phyloP scores from a whole-genome alignment of 2,113 vertebrate species.

The Lepus europaeus region DNA sequence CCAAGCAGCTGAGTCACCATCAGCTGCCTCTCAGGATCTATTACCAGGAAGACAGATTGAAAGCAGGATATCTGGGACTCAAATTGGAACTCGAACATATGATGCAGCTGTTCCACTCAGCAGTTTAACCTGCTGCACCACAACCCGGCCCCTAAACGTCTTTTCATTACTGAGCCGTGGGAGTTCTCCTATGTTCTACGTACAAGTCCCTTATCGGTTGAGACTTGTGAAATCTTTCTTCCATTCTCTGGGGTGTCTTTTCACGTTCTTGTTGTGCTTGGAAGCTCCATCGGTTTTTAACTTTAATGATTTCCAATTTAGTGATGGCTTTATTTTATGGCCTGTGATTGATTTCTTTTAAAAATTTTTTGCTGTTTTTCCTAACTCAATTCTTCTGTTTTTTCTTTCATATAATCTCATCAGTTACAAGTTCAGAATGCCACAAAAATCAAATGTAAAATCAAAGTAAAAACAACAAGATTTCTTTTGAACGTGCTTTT shows the following conservation, averaged over 20 bases:
- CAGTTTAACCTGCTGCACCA: too few relatives aligned
- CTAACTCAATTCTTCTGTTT: neutral
- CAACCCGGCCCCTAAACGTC: too few relatives aligned
- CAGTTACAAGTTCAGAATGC: slow-evolving; percentile 3
- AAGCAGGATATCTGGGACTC: too few relatives aligned
- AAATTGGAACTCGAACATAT: too few relatives aligned
- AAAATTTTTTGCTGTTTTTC: neutral
- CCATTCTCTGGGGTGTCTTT: neutral
- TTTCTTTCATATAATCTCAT: slow-evolving; percentile 15
- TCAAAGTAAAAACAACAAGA: neutral
- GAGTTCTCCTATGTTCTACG: neutral
- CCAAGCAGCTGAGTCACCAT: too few relatives aligned
- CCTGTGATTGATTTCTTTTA: neutral
- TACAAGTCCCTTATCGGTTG: neutral
- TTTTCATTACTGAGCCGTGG: neutral
- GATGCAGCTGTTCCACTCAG: too few relatives aligned
- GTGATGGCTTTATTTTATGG: slow-evolving; percentile 13
- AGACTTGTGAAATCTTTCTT: neutral
- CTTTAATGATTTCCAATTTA: neutral
- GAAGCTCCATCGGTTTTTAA: slow-evolving; percentile 6
- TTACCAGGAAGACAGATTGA: too few relatives aligned
- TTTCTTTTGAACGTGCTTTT: neutral
- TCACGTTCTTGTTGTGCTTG: neutral
- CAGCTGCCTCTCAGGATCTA: too few relatives aligned
- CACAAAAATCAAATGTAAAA: neutral